Conservation (phyloP, 1,140 invertebrate species). For the Platorchestia sp. region DNA sequence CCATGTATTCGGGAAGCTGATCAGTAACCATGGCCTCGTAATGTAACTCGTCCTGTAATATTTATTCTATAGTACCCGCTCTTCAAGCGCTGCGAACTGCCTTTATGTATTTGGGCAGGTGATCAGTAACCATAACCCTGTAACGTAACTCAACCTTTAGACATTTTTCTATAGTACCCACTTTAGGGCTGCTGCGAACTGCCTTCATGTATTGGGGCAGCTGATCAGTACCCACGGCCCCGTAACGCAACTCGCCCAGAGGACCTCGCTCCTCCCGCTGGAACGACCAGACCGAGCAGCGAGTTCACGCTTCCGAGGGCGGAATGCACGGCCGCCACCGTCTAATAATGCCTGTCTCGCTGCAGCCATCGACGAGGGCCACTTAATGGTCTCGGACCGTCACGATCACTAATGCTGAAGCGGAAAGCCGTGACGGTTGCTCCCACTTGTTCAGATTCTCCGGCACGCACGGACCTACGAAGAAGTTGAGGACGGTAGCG, state of each 20-base stretch:
- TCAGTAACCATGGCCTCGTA: background rate
- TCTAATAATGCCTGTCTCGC: slow-evolving; percentile 3
- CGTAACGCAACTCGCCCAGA: background rate
- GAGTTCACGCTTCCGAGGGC: background rate
- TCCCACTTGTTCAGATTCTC: slow-evolving; percentile 1
- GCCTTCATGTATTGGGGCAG: background rate
- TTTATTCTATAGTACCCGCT: no score
- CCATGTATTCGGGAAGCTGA: background rate
- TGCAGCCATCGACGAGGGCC: slow-evolving; percentile 9
- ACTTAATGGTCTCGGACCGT: background rate
- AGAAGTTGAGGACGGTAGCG: background rate
- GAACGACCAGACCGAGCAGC: background rate
- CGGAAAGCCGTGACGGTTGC: background rate
- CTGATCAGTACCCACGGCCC: background rate
- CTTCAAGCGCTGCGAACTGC: no score
- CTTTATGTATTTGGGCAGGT: no score
- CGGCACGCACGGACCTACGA: background rate
- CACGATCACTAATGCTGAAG: slow-evolving; percentile 17
- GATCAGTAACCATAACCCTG: no score
- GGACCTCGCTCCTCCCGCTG: background rate
- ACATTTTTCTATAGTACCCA: no score
- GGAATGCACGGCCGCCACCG: background rate
- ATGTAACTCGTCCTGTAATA: background rate
- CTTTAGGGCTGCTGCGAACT: background rate
- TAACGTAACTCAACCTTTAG: no score